A percentile compares a stretch with the other conserved stretches of the same genome.
Evolutionary conservation across 2,888 invertebrate species (phyloP).

Genomic region (Cheilosia urbana): DNA sequence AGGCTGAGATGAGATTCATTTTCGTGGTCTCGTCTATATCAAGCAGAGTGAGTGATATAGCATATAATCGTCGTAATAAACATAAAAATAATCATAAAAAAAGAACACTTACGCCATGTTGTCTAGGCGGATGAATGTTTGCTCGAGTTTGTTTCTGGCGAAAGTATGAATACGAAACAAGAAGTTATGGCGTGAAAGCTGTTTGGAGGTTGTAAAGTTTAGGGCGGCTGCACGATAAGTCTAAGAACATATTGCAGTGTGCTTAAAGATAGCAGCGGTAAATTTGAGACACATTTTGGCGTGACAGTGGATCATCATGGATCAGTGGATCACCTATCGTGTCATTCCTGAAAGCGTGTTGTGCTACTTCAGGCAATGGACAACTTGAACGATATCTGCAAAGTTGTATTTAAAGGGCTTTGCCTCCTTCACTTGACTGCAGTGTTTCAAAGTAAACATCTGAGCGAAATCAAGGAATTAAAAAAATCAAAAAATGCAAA

Average conservation of each 20-base stretch:
- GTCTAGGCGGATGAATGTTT: slow-evolving; percentile 45
- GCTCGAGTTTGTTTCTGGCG: slow-evolving; percentile 29
- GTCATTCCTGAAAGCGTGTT: too few relatives aligned
- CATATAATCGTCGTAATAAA: slow-evolving; percentile 74
- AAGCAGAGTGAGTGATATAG: slow-evolving; percentile 70
- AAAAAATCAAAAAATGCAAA: too few relatives aligned
- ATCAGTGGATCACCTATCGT: too few relatives aligned
- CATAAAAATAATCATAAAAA: slow-evolving; percentile 75
- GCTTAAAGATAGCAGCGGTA: background rate
- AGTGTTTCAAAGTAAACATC: too few relatives aligned
- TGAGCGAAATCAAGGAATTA: too few relatives aligned
- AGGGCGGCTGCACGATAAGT: slow-evolving; percentile 27
- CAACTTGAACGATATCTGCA: too few relatives aligned
- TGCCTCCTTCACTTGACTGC: too few relatives aligned
- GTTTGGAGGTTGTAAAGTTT: slow-evolving; percentile 66
- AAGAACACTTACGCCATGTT: slow-evolving; percentile 64
- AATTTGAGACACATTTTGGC: slow-evolving; percentile 16
- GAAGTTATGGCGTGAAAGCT: slow-evolving; percentile 71
- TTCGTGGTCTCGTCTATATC: slow-evolving; percentile 39
- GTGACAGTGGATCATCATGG: background rate
- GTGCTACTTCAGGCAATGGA: too few relatives aligned
- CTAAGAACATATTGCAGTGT: slow-evolving; percentile 52
- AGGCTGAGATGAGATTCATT: slow-evolving; percentile 28
- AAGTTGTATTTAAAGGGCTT: too few relatives aligned
- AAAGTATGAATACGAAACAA: slow-evolving; percentile 16